These are phyloP conservation scores for Macrotrachela quadricornifera DNA, from an alignment of 1,140 invertebrate genomes.

Conservation along the genomic window DNA sequence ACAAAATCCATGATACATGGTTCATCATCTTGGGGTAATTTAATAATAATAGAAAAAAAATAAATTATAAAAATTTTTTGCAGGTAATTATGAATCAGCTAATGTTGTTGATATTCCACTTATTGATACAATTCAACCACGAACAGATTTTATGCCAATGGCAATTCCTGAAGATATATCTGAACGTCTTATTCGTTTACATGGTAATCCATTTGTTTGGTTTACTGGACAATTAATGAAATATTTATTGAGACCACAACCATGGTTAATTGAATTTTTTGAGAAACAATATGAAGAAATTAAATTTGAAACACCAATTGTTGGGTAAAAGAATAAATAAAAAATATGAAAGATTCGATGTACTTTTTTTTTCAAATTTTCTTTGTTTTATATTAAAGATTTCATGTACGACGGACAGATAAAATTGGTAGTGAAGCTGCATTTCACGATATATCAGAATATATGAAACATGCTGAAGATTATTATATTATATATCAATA, in stretches of 20 bases:
- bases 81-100: slow-evolving; percentile 44
- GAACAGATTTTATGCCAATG: slow-evolving; percentile 69
- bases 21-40: too few relatives aligned
- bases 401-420: slow-evolving; percentile 89
- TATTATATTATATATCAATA: too few relatives aligned
- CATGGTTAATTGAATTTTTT: slow-evolving; percentile 44
- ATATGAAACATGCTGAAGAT: slow-evolving; percentile 77
- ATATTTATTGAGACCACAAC: slow-evolving; percentile 49
- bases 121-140: slow-evolving; percentile 69
- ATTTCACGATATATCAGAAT: slow-evolving; percentile 82
- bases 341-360: too few relatives aligned
- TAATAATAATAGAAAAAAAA: too few relatives aligned
- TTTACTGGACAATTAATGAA: slow-evolving; percentile 86
- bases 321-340: slow-evolving; percentile 44
- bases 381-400: too few relatives aligned
- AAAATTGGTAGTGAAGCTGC: slow-evolving; percentile 94
- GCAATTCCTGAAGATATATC: slow-evolving; percentile 71
- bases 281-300: slow-evolving; percentile 51
- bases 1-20: too few relatives aligned
- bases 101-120: slow-evolving; percentile 64
- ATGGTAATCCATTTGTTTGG: slow-evolving; percentile 86
- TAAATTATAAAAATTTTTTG: too few relatives aligned
- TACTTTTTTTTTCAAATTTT: too few relatives aligned
- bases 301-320: slow-evolving; percentile 61
- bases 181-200: slow-evolving; percentile 44